Evolutionary conservation across 1,140 invertebrate species (phyloP).

Genomic region (Lordiphosa collinella): DNA sequence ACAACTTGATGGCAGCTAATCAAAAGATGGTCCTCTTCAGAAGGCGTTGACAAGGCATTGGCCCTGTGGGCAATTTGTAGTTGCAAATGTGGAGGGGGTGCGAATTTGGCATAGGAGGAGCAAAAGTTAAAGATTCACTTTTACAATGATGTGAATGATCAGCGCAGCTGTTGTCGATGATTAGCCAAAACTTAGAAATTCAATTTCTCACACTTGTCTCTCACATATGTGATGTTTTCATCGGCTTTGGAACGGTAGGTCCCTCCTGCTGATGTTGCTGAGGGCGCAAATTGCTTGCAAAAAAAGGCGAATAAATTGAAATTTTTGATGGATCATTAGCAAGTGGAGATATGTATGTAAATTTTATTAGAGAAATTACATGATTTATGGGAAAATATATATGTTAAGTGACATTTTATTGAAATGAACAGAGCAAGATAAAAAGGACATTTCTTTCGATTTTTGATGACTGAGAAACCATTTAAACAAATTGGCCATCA

Average conservation of each 20-base stretch:
- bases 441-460: too few species aligned
- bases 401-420: not conserved
- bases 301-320: constrained; percentile 35
- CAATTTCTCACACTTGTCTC: constrained; percentile 73
- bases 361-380: constrained; percentile 9
- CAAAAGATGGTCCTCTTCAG: constrained; percentile 42
- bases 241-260: constrained; percentile 21
- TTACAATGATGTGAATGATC: too few species aligned
- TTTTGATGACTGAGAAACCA: too few species aligned
- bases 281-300: constrained; percentile 32
- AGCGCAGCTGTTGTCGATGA: too few species aligned
- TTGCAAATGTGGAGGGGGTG: too few species aligned
- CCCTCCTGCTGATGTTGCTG: constrained; percentile 38
- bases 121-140: constrained; percentile 9
- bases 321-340: constrained; percentile 49
- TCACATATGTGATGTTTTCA: constrained; percentile 52
- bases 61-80: constrained; percentile 10
- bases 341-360: constrained; percentile 10
- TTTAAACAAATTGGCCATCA: too few species aligned
- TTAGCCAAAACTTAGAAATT: constrained; percentile 33
- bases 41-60: constrained; percentile 41
- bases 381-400: constrained; percentile 12
- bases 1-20: constrained; percentile 45
- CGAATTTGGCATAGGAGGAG: too few species aligned
- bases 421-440: too few species aligned